Evolutionary conservation across 2,113 vertebrate genomes (phyloP), one percentile per base, ranked within the genome.

Genomic region (Corythoichthys intestinalis): DNA sequence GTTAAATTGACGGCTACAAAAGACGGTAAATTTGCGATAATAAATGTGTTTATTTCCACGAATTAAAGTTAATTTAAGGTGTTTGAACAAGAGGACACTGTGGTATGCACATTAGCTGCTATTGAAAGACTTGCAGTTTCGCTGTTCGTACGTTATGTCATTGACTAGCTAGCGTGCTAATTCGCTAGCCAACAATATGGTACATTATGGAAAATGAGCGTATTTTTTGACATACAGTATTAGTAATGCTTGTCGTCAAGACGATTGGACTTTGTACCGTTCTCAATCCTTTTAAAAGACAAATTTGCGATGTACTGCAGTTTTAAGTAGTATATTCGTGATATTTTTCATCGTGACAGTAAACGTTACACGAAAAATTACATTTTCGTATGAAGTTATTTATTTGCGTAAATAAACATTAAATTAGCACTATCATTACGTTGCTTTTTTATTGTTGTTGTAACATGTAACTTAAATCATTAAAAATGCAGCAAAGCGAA

Each of bases 1-100:
- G 91, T 92, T 91, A 92, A 87, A 83, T 73, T 38, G 72, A 75
- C 65, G 53, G 46, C 48, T 4, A 11, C 49, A 8, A 65, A 76
- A 76, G 58, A 67, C 68, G 88, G 91, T 92, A 87, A 89, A 76
- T 57, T 54, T 2, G 4, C 2, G 0, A 11, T 56, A 59, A 14
- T 54, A 44, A 44, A 41, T 1, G 14, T 2, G 2, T 0, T 10
- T 2, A 1, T 53, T 7, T 37, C 2, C 0, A 2, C 3, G 2
- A 20, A 13, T 56, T 0, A 57, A 0, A 15, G 2, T 0, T 1
- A 0, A 0, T 0, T 3, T 2, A 2, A 34, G 6, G 0, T 0
- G 3, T 0, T 0, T 13, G 4, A 1, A 0, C 0, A 0, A n/a
- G 20, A 15, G 17, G 2, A 57, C 0, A 1, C 10, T 15, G 0